A percentile compares a stretch with the other conserved stretches of the same genome.
Evolutionary conservation across 2,113 vertebrate species (phyloP).

Genomic region (Catharus fuscescens): DNA sequence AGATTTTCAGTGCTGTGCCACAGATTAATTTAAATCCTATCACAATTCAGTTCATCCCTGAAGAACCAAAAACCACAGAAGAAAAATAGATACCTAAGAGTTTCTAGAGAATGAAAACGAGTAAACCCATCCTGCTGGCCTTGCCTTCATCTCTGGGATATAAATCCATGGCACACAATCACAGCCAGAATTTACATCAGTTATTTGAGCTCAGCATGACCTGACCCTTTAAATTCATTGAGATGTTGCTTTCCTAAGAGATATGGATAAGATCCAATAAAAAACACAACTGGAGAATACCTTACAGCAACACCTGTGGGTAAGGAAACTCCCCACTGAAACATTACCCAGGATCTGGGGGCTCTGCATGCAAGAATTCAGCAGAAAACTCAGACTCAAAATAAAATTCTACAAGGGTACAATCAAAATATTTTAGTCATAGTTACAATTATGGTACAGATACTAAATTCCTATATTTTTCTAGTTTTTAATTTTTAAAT

Average conservation of each 20-base stretch:
- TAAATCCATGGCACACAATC: not conserved
- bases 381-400: not conserved
- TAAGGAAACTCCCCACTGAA: not conserved
- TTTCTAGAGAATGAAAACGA: not conserved
- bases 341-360: not conserved
- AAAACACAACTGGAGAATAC: not conserved
- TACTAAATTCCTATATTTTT: not conserved
- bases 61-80: not conserved
- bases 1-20: constrained; percentile 58
- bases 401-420: not conserved
- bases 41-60: constrained; percentile 51
- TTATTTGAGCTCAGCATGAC: not conserved
- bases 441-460: not conserved
- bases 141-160: not conserved
- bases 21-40: constrained; percentile 72
- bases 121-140: not conserved
- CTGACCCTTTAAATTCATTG: not conserved
- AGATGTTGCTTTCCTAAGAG: not conserved
- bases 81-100: not conserved
- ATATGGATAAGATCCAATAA: not conserved
- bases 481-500: accelerated
- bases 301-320: not conserved
- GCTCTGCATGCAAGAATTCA: not conserved
- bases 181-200: not conserved
- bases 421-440: not conserved